Base-by-base conservation (phyloP, 1,140 invertebrate genomes). In the Neodiprion lecontei region DNA sequence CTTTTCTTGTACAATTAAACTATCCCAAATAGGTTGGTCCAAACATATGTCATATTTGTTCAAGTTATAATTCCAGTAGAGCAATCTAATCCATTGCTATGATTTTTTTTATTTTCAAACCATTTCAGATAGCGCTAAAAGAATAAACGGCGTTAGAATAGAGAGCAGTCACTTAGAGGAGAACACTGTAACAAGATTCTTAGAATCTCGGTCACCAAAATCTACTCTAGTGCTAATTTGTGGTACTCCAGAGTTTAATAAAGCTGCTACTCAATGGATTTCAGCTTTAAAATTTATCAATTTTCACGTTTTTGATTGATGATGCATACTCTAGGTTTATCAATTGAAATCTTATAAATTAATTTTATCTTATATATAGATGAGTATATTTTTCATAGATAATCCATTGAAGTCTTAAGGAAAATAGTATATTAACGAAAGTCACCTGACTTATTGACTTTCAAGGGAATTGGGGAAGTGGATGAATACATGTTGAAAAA, bases 1-100 rank as follows among this genome's bases (percentile, higher is more conserved):
- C 83, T 91, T 92, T 74, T 86, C 88, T 66, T 89, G 89, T 66
- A 85, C 82, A 17, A 85, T 90, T 75, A 88, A 83, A 74, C 76
- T 92, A 47, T 89, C 89, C 71, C 80, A 88, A 79, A 82, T 81
- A 68, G 79, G 81, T 84, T 76, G 80, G 72, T 74, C 48, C n/a
- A 47, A 71, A 48, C 28, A 40, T 40, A 40, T 40, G 40, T 17
- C 23, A 72, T 9, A 48, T 11, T 17, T 12, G 14, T 14, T 67
- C 17, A 12, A 67, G 14, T 40, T 40, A 40, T 40, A 40, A 40
- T 40, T 40, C 28, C 28, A 4, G 28, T 40, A 40, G 28, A 40
- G 28, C 28, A 40, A 40, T 40, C 28, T 40, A 40, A 5, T 40
- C 2, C 28, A 40, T 21, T 49, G 53, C 53, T 28, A 14, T 21